Evolutionary conservation across 2,113 vertebrate species (phyloP).

Genomic region (Tonatia bakeri): DNA sequence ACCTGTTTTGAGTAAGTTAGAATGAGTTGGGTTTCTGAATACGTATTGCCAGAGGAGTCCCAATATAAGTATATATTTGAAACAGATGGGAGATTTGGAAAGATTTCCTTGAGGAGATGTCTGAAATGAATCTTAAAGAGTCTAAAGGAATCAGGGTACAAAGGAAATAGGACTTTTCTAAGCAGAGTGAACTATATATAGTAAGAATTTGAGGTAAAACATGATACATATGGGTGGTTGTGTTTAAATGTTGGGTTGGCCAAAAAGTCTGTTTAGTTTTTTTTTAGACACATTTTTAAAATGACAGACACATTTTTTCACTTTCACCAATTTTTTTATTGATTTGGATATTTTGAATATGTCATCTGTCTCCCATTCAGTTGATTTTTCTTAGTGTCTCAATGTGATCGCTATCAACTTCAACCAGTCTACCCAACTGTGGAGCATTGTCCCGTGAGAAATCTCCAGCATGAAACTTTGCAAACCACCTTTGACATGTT

Average conservation of each 20-base stretch:
- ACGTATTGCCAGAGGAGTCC: not conserved
- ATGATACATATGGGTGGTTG: not conserved
- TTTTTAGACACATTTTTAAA: too few relatives aligned
- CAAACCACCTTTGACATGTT: too few relatives aligned
- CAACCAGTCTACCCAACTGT: too few relatives aligned
- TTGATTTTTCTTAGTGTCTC: too few relatives aligned
- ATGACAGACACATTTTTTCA: too few relatives aligned
- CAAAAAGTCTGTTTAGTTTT: too few relatives aligned
- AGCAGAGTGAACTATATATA: not conserved
- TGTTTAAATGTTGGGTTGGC: not conserved
- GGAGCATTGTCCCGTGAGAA: too few relatives aligned
- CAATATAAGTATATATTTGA: not conserved
- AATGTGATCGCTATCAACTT: too few relatives aligned
- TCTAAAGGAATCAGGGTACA: not conserved
- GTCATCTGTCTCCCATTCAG: too few relatives aligned
- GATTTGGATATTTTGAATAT: too few relatives aligned
- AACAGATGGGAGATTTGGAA: not conserved
- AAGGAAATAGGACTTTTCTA: not conserved
- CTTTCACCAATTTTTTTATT: too few relatives aligned
- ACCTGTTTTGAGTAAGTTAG: not conserved
- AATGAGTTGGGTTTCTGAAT: not conserved
- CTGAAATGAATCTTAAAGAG: conserved; percentile 25
- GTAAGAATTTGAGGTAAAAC: not conserved
- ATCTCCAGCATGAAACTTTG: too few relatives aligned
- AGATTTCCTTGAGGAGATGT: not conserved